These are phyloP conservation scores for Caranx melampygus DNA, from an alignment of 2,113 vertebrate genomes.

Conservation along the genomic window DNA sequence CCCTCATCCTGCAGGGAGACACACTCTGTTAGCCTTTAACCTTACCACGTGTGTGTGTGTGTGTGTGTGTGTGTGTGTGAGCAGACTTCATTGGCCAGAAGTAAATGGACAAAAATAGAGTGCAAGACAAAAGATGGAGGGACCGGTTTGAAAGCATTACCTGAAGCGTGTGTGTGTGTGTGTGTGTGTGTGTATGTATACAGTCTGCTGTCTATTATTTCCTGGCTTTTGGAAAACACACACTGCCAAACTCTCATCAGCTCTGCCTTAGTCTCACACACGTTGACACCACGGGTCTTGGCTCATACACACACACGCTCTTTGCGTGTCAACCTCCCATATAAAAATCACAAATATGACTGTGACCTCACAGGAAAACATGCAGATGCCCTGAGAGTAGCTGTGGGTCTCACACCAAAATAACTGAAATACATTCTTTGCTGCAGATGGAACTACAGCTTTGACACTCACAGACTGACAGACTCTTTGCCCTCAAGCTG, in stretches of 20 bases:
- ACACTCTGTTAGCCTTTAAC: slow-evolving; percentile 41
- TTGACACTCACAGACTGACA: neutral
- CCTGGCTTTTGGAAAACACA: slow-evolving; percentile 4
- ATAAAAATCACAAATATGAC: neutral
- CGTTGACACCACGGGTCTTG: neutral
- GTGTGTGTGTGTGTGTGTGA: slow-evolving; percentile 33
- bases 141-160: neutral
- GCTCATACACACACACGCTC: neutral
- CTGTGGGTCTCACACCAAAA: neutral
- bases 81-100: neutral
- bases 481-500: neutral
- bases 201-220: slow-evolving; percentile 3
- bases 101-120: slow-evolving; percentile 12
- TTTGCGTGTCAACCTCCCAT: neutral
- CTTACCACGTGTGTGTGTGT: slow-evolving; percentile 9
- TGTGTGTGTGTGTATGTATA: neutral
- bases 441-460: neutral
- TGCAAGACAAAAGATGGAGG: neutral
- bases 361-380: neutral
- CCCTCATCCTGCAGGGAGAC: slow-evolving; percentile 60
- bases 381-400: neutral
- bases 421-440: neutral
- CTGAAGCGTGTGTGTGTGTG: slow-evolving; percentile 1
- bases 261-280: neutral
- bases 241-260: neutral